Evolutionary conservation across 2,888 invertebrate genomes (phyloP), one percentile per base, ranked within the genome.

Genomic region (Achlya flavicornis): DNA sequence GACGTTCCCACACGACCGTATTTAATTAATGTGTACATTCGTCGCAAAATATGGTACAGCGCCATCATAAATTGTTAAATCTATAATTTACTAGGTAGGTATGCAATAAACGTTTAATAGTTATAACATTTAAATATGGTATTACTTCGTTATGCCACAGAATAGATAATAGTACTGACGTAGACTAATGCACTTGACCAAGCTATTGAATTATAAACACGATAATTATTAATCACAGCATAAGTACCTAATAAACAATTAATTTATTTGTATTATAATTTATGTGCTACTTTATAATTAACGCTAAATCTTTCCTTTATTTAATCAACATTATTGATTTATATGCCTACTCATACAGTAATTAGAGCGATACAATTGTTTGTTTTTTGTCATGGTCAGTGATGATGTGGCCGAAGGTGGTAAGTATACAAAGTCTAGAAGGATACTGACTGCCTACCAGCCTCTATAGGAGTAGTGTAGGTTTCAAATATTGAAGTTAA

Each of bases 171-270:
- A 11, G 12, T 43, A 8, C 7, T 43, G 10, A 10, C 41, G 7
- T 43, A 8, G 35, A n/a, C n/a, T 46, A 2, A 12, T 46, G 48
- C 48, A 48, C 48, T 48, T 16, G 48, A 48, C 48, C 48, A 7
- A 7, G 6, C 12, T 48, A 16, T 48, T 19, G 53, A 53, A 53
- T 53, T 10, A 53, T 19, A n/a, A 53, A 53, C 53, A 48, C 48
- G 16, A n/a, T 48, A 48, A 16, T 48, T 4, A 48, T 41, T 38
- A 32, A 64, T n/a, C 38, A 58, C 57, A 57, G 59, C 57, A 48
- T 46, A 35, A 38, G 32, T 58, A 63, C 16, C 63, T 69, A 72
- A 63, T 66, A 62, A 70, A 66, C 61, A 62, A 68, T 65, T 66
- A 19, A 46, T 57, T 60, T 3, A n/a, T 12, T 66, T 67, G 3